These are phyloP conservation scores for Pantherophis vulpinus DNA, from an alignment of 2,797 vertebrate genomes.

Conservation along the genomic window DNA sequence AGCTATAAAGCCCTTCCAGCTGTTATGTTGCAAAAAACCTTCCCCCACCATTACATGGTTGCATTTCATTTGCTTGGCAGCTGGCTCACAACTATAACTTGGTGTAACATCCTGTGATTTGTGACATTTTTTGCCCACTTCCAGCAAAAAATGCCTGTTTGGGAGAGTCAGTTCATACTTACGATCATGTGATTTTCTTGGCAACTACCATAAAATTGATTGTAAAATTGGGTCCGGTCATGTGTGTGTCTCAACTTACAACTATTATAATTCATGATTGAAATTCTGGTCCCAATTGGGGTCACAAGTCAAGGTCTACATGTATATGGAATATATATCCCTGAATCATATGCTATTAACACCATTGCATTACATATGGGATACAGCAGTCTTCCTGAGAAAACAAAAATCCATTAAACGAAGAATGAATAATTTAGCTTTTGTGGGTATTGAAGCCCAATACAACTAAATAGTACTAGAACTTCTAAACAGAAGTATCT, in stretches of 20 bases:
- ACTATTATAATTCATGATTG: neutral
- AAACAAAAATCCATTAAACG: neutral
- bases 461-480: neutral
- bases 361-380: neutral
- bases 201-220: neutral
- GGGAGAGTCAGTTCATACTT: neutral
- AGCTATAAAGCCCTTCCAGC: neutral
- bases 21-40: neutral
- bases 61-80: neutral
- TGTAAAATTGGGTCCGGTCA: neutral
- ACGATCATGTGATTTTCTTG: neutral
- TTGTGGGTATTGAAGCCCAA: neutral
- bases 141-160: neutral
- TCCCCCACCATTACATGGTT: neutral
- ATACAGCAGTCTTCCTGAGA: neutral
- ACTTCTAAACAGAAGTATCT: neutral
- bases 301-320: neutral
- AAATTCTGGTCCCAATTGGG: neutral
- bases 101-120: neutral
- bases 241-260: neutral
- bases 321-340: neutral
- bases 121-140: neutral
- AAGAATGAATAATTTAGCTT: neutral
- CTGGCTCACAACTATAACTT: neutral
- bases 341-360: neutral